phyloP scores from a whole-genome alignment of 2,888 invertebrate genomes.

The Andricus quercusramuli region DNA sequence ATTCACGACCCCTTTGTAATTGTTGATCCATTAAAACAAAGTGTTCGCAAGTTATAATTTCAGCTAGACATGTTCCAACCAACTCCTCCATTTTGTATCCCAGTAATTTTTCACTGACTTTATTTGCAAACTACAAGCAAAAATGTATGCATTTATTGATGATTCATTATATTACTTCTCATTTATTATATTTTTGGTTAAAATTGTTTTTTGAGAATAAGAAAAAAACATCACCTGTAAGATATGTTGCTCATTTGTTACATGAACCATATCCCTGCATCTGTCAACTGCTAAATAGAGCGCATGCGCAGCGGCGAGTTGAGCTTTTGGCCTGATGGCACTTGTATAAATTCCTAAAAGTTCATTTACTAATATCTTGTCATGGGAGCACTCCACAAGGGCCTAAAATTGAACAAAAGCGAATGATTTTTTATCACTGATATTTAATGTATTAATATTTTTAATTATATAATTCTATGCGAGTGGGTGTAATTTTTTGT shows the following conservation, averaged over 20 bases:
- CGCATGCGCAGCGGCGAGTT: slow-evolving; percentile 89
- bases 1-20: slow-evolving; percentile 85
- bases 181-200: not conserved
- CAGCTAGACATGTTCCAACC: slow-evolving; percentile 82
- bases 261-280: slow-evolving; percentile 91
- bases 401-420: slow-evolving; percentile 73
- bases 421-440: not conserved
- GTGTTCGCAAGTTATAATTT: slow-evolving; percentile 80
- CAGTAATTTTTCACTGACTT: slow-evolving; percentile 90
- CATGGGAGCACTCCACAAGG: slow-evolving; percentile 80
- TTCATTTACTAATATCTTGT: slow-evolving; percentile 82
- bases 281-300: slow-evolving; percentile 92
- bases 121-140: slow-evolving; percentile 88
- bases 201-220: slow-evolving; percentile 5
- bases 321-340: slow-evolving; percentile 87
- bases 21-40: slow-evolving; percentile 82
- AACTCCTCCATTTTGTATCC: slow-evolving; percentile 86
- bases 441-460: not conserved
- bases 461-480: not conserved
- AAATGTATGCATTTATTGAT: not conserved
- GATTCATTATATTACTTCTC: not conserved
- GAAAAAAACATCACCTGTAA: slow-evolving; percentile 84
- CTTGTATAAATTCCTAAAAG: slow-evolving; percentile 89
- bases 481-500: too few relatives aligned
- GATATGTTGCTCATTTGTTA: slow-evolving; percentile 91